phyloP scores from a whole-genome alignment of 92 coral and sea anemone species.

The Pocillopora grandis region DNA sequence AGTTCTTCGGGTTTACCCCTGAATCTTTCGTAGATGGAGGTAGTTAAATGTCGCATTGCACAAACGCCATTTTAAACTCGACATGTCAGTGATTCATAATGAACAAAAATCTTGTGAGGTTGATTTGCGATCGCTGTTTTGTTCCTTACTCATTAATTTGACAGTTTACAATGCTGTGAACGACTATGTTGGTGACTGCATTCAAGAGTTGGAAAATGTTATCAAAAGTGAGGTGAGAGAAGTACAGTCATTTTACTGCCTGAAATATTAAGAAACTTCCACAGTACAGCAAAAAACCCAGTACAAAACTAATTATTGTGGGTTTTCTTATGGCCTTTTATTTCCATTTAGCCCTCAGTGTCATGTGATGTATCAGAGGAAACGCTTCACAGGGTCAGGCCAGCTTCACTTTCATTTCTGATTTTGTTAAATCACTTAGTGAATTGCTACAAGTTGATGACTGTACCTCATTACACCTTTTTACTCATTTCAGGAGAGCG shows the following conservation, averaged over 20 bases:
- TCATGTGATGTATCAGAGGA: constrained; percentile 51
- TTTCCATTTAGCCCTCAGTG: constrained; percentile 47
- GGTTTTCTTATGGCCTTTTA: not conserved
- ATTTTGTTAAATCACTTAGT: not conserved
- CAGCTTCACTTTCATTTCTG: not conserved
- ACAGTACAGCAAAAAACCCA: not conserved
- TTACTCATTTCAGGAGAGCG: constrained; percentile 51
- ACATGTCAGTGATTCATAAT: no score
- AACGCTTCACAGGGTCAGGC: constrained; percentile 55
- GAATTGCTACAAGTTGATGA: not conserved
- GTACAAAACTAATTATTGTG: not conserved
- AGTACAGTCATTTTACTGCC: not conserved
- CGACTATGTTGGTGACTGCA: constrained; percentile 89
- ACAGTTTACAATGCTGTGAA: constrained; percentile 91
- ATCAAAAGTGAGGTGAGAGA: constrained; percentile 71
- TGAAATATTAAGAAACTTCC: not conserved
- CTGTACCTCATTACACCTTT: not conserved
- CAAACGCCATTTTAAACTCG: no score
- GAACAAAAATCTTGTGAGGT: not conserved
- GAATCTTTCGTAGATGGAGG: constrained; percentile 97
- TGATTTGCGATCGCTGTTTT: not conserved
- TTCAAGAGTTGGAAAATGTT: constrained; percentile 79
- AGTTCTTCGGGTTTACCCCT: constrained; percentile 97
- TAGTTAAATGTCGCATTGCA: not conserved
- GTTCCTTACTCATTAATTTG: not conserved